A percentile compares a stretch with the other conserved stretches of the same genome.
Evolutionary conservation across 2,888 invertebrate genomes (phyloP).

Genomic region (Invenusta paracnida): DNA sequence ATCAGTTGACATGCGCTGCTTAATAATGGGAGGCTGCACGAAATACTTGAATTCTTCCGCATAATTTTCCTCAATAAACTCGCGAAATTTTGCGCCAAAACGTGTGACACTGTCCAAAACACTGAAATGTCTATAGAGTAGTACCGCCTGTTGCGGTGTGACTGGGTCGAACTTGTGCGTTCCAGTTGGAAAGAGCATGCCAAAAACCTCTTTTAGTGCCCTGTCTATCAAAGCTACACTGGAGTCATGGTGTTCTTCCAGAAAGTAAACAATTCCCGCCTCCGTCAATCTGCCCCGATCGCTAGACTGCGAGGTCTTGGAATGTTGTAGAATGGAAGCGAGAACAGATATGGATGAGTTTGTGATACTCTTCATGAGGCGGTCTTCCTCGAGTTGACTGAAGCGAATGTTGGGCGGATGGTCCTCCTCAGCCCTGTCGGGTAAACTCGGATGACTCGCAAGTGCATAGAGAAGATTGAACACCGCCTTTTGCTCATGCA

Average conservation of each 20-base stretch:
- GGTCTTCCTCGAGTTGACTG: neutral
- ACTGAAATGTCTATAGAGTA: conserved; percentile 54
- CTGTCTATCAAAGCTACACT: neutral
- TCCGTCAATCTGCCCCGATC: neutral
- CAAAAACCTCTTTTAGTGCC: neutral
- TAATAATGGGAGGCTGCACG: conserved; percentile 52
- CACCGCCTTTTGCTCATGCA: conserved; percentile 50
- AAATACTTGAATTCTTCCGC: conserved; percentile 59
- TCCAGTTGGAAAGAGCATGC: neutral
- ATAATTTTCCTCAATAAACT: conserved; percentile 52
- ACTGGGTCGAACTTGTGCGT: conserved; percentile 48
- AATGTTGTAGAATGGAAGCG: neutral
- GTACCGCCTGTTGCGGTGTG: conserved; percentile 52
- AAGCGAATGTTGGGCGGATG: neutral
- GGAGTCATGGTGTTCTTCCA: neutral
- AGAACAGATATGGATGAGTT: neutral
- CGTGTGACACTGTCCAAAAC: conserved; percentile 52
- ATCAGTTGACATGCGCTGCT: conserved; percentile 50
- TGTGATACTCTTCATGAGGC: neutral
- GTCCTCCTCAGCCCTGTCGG: conserved; percentile 37
- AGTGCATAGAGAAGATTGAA: conserved; percentile 52
- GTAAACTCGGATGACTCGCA: conserved; percentile 53
- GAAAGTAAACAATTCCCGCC: neutral
- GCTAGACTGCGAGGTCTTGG: neutral
- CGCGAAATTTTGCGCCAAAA: conserved; percentile 50